A percentile compares a stretch with the other conserved stretches of the same genome.
These are phyloP conservation scores for Metaphire vulgaris DNA, from an alignment of 1,140 invertebrate genomes.

Conservation along the genomic window DNA sequence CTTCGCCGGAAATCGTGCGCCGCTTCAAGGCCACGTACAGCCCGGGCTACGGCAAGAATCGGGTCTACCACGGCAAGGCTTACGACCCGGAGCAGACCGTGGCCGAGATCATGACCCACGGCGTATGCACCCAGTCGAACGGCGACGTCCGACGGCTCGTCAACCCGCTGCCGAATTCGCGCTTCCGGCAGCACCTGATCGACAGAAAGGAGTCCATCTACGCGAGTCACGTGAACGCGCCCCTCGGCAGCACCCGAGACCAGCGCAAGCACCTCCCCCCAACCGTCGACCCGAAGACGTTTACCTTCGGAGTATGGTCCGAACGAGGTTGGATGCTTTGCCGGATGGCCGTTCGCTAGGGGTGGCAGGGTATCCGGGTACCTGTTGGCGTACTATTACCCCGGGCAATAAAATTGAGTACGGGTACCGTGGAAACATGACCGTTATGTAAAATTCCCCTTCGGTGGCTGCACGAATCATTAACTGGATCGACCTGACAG, in stretches of 20 bases:
- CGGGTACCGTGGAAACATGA: too few relatives aligned
- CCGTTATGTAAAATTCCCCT: too few relatives aligned
- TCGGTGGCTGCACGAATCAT: too few relatives aligned
- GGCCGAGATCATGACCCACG: slow-evolving; percentile 48
- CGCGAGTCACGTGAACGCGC: slow-evolving; percentile 39
- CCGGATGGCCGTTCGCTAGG: slow-evolving; percentile 1
- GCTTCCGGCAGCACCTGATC: slow-evolving; percentile 41
- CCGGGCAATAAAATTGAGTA: too few relatives aligned
- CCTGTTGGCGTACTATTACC: too few relatives aligned
- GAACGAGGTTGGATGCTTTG: slow-evolving; percentile 37
- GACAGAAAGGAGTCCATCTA: slow-evolving; percentile 47
- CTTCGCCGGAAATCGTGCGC: slow-evolving; percentile 44
- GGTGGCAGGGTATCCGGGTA: too few relatives aligned
- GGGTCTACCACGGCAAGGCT: slow-evolving; percentile 49
- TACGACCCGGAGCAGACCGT: slow-evolving; percentile 45
- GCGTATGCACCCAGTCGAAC: slow-evolving; percentile 40
- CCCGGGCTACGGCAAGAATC: slow-evolving; percentile 45
- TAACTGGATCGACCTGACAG: too few relatives aligned
- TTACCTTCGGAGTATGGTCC: slow-evolving; percentile 48
- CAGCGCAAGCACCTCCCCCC: slow-evolving; percentile 40
- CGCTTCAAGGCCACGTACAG: slow-evolving; percentile 41
- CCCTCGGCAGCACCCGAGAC: slow-evolving; percentile 45
- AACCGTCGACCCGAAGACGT: slow-evolving; percentile 35
- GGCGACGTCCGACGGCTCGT: slow-evolving; percentile 40
- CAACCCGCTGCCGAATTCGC: slow-evolving; percentile 44